Evolutionary conservation across 2,797 vertebrate species (phyloP).

Genomic region (Champsocephalus gunnari): DNA sequence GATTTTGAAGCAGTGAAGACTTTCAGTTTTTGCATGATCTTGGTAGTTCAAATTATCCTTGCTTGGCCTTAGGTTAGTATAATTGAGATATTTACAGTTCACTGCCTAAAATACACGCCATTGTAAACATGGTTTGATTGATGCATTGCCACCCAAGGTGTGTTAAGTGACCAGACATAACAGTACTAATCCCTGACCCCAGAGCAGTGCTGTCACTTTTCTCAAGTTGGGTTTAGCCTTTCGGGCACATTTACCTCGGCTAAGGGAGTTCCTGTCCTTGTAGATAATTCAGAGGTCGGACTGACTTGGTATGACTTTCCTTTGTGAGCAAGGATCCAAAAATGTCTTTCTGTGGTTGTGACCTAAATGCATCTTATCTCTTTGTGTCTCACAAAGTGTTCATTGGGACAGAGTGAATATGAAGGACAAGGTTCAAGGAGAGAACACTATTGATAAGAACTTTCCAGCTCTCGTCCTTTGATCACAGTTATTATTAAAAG

Average conservation of each 20-base stretch:
- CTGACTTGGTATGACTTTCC: conserved; percentile 4
- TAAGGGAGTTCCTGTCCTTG: conserved; percentile 34
- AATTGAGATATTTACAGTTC: not conserved
- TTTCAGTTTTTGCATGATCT: not conserved
- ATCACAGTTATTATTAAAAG: conserved; percentile 14
- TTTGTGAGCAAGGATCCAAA: not conserved
- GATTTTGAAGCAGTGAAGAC: too few species aligned
- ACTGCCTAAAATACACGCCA: not conserved
- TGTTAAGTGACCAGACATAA: conserved; percentile 41
- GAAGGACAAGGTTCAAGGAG: conserved; percentile 61
- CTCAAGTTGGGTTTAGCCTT: conserved; percentile 35
- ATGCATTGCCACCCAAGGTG: conserved; percentile 9
- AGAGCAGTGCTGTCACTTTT: conserved; percentile 37
- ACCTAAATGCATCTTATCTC: conserved; percentile 43
- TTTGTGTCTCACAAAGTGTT: conserved; percentile 13
- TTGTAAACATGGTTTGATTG: conserved; percentile 7
- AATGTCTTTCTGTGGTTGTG: not conserved
- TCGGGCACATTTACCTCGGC: conserved; percentile 12
- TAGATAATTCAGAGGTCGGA: conserved; percentile 23
- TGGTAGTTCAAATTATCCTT: not conserved
- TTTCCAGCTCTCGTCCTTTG: conserved; percentile 6
- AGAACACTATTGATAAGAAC: conserved; percentile 39
- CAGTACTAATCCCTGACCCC: conserved; percentile 35
- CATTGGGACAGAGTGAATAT: conserved; percentile 23
- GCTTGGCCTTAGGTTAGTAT: conserved; percentile 4